These are phyloP conservation scores for Apteryx owenii DNA, from an alignment of 2,113 vertebrate species.

Conservation along the genomic window DNA sequence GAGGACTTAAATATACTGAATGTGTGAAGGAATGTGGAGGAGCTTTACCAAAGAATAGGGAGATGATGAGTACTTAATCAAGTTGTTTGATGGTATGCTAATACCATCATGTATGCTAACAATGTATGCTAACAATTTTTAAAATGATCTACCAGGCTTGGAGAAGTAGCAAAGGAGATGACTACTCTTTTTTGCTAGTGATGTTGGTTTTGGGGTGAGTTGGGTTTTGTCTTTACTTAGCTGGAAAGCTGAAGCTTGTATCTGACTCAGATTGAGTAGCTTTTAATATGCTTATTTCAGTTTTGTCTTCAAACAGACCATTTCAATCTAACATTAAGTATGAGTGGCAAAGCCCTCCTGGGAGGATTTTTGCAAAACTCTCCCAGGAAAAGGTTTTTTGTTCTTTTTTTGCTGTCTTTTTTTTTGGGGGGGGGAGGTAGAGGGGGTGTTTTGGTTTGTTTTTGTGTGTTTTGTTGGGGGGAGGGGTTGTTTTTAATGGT, in stretches of 20 bases:
- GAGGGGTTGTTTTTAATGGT: background rate
- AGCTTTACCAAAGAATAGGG: background rate
- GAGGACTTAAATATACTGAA: background rate
- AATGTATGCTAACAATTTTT: background rate
- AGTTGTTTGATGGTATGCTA: background rate
- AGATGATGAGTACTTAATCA: background rate
- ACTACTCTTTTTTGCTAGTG: background rate
- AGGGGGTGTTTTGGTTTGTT: no score
- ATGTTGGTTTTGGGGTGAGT: background rate
- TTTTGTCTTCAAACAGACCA: background rate
- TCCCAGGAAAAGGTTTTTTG: no score
- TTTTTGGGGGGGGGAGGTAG: background rate
- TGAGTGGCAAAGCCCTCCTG: background rate
- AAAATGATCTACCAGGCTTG: background rate
- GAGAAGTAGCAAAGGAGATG: background rate
- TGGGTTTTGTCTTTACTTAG: background rate
- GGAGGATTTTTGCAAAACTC: background rate
- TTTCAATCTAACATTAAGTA: background rate
- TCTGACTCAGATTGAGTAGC: background rate
- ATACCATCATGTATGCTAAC: background rate
- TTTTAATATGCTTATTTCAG: background rate
- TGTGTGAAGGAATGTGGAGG: background rate
- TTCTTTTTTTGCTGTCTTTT: background rate
- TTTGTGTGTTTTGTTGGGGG: background rate
- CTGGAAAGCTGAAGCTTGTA: background rate